Percentiles rank a stretch among this genome's conserved stretches.
These are phyloP conservation scores for Eleutherodactylus coqui DNA, from an alignment of 2,797 vertebrate genomes.

Conservation along the genomic window DNA sequence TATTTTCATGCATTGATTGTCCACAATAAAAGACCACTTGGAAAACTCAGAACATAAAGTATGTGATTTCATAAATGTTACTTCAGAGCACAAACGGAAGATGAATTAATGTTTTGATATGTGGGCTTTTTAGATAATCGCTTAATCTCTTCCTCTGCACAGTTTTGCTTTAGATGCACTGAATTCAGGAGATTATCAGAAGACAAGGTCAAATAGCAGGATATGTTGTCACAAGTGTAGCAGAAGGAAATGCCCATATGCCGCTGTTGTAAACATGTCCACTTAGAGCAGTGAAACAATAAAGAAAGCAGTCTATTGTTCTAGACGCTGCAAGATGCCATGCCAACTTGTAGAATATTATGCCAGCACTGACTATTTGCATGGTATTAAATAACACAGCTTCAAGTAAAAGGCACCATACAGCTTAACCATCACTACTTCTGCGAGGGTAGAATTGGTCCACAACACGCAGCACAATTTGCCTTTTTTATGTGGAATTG, in stretches of 20 bases:
- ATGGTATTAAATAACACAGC: not conserved
- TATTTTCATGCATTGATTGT: conserved; percentile 67
- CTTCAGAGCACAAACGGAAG: conserved; percentile 68
- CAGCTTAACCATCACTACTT: not conserved
- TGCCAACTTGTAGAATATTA: not conserved
- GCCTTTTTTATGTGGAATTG: no score
- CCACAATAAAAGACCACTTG: conserved; percentile 66
- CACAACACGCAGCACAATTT: no score
- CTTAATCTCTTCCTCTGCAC: conserved; percentile 65
- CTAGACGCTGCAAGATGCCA: not conserved
- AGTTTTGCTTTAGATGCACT: conserved; percentile 66
- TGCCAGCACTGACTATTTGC: not conserved
- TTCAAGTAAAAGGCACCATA: not conserved
- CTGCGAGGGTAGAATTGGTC: no score
- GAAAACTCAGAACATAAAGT: conserved; percentile 67
- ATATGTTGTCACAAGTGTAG: conserved; percentile 58
- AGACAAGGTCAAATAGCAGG: conserved; percentile 65
- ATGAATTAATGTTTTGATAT: conserved; percentile 69
- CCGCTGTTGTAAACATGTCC: conserved; percentile 32
- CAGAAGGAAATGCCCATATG: conserved; percentile 42
- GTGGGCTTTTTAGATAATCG: conserved; percentile 68
- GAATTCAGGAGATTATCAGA: conserved; percentile 68
- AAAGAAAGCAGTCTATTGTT: not conserved
- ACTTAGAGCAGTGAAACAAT: not conserved
- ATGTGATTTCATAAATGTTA: conserved; percentile 74